Percentiles rank a stretch among this genome's conserved stretches.
phyloP scores from a whole-genome alignment of 2,113 vertebrate genomes.

The Erpornis zantholeuca region DNA sequence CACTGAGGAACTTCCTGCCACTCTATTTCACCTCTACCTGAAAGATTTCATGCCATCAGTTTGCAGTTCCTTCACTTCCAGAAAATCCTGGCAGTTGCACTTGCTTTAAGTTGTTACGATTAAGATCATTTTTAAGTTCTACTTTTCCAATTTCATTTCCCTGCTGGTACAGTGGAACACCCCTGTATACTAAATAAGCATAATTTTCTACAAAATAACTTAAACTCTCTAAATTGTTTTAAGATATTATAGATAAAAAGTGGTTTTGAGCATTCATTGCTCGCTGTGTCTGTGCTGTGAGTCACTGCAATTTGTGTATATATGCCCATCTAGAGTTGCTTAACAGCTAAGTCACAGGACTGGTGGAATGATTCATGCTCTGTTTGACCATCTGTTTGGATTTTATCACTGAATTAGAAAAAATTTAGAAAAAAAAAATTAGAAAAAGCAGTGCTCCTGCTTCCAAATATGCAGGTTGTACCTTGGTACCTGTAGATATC shows the following conservation, averaged over 20 bases:
- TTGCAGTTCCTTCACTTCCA: neutral
- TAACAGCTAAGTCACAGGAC: neutral
- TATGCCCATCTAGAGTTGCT: neutral
- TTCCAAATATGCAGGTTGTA: neutral
- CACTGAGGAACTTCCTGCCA: neutral
- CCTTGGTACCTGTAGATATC: neutral
- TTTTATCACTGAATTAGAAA: constrained; percentile 3
- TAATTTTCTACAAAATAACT: neutral
- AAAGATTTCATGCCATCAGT: neutral
- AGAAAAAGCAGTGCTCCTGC: neutral
- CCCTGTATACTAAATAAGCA: neutral
- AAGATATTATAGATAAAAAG: neutral
- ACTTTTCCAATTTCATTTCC: neutral
- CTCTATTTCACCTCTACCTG: neutral
- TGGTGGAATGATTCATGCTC: neutral
- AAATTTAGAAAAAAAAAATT: too few species aligned
- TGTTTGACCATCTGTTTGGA: neutral
- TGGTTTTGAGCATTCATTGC: neutral
- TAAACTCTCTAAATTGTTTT: neutral
- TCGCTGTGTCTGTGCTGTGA: neutral
- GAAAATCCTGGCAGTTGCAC: neutral
- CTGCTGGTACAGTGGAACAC: neutral
- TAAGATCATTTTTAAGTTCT: neutral
- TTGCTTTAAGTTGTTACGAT: neutral
- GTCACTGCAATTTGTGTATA: neutral